phyloP scores from a whole-genome alignment of 2,113 vertebrate genomes.

The Sander lucioperca region DNA sequence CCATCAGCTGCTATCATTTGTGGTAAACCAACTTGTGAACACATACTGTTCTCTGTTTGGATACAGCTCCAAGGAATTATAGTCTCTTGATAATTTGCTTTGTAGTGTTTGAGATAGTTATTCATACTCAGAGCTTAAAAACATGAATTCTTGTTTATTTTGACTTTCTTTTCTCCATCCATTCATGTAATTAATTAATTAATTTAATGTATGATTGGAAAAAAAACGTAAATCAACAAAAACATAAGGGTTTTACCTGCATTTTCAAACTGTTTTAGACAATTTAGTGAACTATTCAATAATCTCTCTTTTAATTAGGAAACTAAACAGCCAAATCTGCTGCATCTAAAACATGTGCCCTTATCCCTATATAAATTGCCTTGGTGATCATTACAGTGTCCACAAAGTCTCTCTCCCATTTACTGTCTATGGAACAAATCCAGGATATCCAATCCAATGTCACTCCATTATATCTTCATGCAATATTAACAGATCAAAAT shows the following conservation, averaged over 20 bases:
- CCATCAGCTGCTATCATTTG: slow-evolving; percentile 36
- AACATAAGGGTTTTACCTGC: not conserved
- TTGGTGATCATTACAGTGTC: too few relatives aligned
- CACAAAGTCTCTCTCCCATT: too few relatives aligned
- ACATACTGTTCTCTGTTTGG: not conserved
- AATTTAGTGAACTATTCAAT: not conserved
- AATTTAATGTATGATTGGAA: not conserved
- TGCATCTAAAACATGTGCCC: too few relatives aligned
- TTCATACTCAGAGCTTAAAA: slow-evolving; percentile 7
- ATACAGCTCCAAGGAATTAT: not conserved
- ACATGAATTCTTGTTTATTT: not conserved
- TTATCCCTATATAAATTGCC: too few relatives aligned
- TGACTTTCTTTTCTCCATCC: not conserved
- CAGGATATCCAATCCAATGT: too few relatives aligned
- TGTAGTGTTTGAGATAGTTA: not conserved
- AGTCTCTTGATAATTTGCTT: not conserved
- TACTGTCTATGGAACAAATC: too few relatives aligned
- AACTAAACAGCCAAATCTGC: too few relatives aligned
- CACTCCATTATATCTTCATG: too few relatives aligned
- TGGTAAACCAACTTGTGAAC: slow-evolving; percentile 11
- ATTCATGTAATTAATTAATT: not conserved
- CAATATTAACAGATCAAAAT: too few relatives aligned
- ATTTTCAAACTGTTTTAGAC: not conserved
- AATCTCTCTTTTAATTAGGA: not conserved
- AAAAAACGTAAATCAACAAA: not conserved